Conservation (phyloP, 2,113 vertebrate species). For the Petroica traversi region DNA sequence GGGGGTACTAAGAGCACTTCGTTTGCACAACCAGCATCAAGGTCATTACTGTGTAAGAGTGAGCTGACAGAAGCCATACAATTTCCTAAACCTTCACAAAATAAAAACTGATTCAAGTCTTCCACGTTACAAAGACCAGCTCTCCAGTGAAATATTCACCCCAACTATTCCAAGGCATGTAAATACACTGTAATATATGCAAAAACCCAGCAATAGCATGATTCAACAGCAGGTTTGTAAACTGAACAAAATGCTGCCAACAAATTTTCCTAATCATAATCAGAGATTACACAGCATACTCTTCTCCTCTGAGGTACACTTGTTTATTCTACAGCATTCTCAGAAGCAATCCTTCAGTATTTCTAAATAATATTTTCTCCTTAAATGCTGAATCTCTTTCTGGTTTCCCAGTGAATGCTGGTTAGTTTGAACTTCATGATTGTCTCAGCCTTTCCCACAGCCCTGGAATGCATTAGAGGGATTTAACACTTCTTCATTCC, state of each 20-base stretch:
- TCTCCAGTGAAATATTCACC: background rate
- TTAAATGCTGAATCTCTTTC: background rate
- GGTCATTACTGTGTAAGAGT: background rate
- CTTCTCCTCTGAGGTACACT: background rate
- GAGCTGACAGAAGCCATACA: background rate
- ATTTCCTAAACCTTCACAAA: background rate
- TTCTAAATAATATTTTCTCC: background rate
- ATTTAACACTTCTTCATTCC: background rate
- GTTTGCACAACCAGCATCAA: background rate
- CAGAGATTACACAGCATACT: background rate
- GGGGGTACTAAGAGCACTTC: background rate
- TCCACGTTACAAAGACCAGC: background rate
- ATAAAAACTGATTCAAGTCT: background rate
- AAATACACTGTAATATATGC: background rate
- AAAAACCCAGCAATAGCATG: background rate
- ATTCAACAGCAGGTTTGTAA: background rate
- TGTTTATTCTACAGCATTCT: background rate
- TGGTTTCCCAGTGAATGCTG: background rate
- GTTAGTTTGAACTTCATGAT: background rate
- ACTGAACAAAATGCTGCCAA: background rate
- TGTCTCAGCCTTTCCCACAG: background rate
- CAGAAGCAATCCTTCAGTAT: background rate
- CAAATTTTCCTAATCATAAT: background rate
- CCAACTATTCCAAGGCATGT: background rate
- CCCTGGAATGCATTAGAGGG: background rate